Percentiles rank a stretch among this genome's conserved stretches.
Conservation (phyloP, 2,113 vertebrate species). For the Megatriorchis doriae region DNA sequence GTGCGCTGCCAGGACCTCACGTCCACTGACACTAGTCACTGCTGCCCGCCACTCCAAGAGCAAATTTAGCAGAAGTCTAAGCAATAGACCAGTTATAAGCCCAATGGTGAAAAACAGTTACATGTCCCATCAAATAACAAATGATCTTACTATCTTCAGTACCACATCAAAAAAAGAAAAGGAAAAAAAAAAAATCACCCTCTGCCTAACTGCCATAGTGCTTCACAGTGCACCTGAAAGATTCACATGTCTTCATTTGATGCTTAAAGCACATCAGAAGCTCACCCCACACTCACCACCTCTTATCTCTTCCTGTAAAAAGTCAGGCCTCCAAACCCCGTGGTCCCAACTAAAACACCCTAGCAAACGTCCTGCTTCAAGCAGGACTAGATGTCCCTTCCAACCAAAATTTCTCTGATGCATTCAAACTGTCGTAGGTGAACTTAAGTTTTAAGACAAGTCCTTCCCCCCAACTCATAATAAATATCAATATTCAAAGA, state of each 20-base stretch:
- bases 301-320: neutral
- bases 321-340: neutral
- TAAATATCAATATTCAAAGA: neutral
- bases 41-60: neutral
- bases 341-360: neutral
- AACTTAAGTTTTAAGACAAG: neutral
- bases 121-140: neutral
- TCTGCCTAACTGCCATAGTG: neutral
- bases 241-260: neutral
- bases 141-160: neutral
- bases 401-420: neutral
- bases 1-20: neutral
- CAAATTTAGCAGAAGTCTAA: neutral
- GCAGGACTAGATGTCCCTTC: neutral
- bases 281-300: neutral
- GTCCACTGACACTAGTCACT: neutral
- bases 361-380: neutral
- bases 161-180: neutral
- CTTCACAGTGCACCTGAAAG: neutral
- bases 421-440: neutral
- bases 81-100: neutral
- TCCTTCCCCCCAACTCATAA: neutral
- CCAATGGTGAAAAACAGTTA: neutral
- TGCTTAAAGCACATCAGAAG: neutral
- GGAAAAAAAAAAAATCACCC: neutral